Evolutionary conservation across 2,888 invertebrate genomes (phyloP), one percentile per base, ranked within the genome.

Genomic region (Dryococelus australis): DNA sequence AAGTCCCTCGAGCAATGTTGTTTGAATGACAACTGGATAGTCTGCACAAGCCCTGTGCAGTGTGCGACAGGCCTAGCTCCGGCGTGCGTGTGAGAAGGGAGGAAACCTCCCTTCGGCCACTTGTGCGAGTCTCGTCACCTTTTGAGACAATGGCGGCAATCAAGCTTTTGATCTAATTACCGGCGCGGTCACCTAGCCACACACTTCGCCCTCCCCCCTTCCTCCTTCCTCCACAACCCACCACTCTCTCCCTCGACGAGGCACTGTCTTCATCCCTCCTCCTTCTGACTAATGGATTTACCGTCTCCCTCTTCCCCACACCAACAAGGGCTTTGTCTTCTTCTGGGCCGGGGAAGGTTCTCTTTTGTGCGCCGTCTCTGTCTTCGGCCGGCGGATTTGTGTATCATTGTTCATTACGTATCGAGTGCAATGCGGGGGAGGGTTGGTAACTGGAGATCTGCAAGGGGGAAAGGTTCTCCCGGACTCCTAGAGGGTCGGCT

Each of bases 381-480:
- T 87, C 87, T 87, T 87, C 35, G 84, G 84, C 78, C 87, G 87
- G 79, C 80, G 87, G 87, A 87, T 87, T 85, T 87, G 85, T 87
- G 85, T 87, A 87, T 87, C 87, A 87, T 87, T 87, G 87, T 87
- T 87, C 87, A 87, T 87, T 87, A 87, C 35, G 87, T 85, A 87
- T 87, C 53, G 84, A 81, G 85, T 81, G 78, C 65, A 81, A 80
- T 81, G 78, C 65, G 85, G 85, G 65, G 84, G 65, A 83, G 53
- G 65, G 86, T 3, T 80, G 80, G 83, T 35, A 83, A 83, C 83
- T 35, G 84, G 78, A 87, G 84, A 43, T 4, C 43, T 43, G 81
- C n/a, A n/a, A 26, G 84, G 53, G 20, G 26, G 87, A 80, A 78
- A 65, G 86, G 83, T 35, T 65, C 65, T 24, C 65, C 65, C 65